These are phyloP conservation scores for Heliothis subflexa DNA, from an alignment of 1,140 invertebrate species.

Conservation along the genomic window DNA sequence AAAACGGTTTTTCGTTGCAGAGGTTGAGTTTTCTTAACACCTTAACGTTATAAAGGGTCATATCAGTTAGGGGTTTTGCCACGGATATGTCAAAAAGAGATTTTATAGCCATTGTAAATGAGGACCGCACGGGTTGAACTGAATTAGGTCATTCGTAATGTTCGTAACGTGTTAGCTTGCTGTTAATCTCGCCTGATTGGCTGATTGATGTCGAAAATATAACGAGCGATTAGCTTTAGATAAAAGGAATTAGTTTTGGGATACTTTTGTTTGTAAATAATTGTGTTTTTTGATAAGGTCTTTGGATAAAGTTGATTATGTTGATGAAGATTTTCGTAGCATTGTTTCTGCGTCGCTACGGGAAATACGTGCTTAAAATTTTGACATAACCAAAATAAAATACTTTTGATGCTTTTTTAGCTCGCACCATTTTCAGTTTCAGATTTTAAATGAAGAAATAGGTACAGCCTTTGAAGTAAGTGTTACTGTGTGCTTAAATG, in stretches of 20 bases:
- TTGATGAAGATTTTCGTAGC: too few relatives aligned
- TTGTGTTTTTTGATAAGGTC: conserved; percentile 4
- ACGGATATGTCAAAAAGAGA: conserved; percentile 84
- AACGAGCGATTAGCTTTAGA: conserved; percentile 27
- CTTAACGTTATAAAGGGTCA: conserved; percentile 80
- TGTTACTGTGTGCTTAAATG: too few relatives aligned
- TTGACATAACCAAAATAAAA: too few relatives aligned
- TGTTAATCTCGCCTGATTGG: conserved; percentile 53
- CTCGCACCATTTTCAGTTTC: too few relatives aligned
- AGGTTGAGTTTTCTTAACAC: conserved; percentile 74
- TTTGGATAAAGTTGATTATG: neutral
- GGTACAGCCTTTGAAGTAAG: too few relatives aligned
- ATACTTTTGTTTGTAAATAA: neutral
- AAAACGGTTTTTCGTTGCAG: conserved; percentile 42
- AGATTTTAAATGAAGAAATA: neutral
- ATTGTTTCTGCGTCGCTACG: neutral
- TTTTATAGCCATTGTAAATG: conserved; percentile 81
- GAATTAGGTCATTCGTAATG: conserved; percentile 70
- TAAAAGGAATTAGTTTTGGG: conserved; percentile 31
- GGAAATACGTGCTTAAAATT: too few relatives aligned
- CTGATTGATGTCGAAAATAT: conserved; percentile 39
- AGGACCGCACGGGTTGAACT: conserved; percentile 73
- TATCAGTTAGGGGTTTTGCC: conserved; percentile 85
- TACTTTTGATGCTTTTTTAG: too few relatives aligned
- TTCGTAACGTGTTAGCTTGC: conserved; percentile 53